A percentile compares a stretch with the other conserved stretches of the same genome.
Conservation (phyloP, 2,888 invertebrate genomes). For the Cosmorhoe ocellata region DNA sequence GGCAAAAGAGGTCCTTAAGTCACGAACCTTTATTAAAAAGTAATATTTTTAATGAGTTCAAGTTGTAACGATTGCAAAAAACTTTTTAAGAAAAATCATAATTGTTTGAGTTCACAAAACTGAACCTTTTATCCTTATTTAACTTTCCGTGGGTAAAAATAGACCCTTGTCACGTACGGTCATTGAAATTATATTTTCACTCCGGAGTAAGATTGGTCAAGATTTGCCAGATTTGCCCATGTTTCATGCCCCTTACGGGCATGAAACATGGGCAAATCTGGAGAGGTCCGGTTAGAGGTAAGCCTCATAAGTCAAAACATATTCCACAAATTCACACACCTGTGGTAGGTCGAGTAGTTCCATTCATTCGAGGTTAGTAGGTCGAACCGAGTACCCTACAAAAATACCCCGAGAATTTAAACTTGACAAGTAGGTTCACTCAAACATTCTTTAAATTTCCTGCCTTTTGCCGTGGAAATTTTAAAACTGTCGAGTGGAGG, state of each 20-base stretch:
- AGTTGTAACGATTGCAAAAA: too few relatives aligned
- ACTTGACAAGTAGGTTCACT: slow-evolving; percentile 33
- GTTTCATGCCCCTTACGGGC: too few relatives aligned
- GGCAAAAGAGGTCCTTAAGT: too few relatives aligned
- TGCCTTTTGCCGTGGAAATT: slow-evolving; percentile 16
- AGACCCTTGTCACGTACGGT: slow-evolving; percentile 5
- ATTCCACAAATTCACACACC: slow-evolving; percentile 22
- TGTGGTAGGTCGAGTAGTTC: slow-evolving; percentile 26
- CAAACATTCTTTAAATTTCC: slow-evolving; percentile 24
- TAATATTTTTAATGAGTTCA: neutral
- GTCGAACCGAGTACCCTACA: slow-evolving; percentile 42
- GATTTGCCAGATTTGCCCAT: too few relatives aligned
- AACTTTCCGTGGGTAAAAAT: neutral
- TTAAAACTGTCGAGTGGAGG: slow-evolving; percentile 20
- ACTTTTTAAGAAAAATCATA: too few relatives aligned
- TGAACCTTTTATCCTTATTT: too few relatives aligned
- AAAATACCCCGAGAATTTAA: slow-evolving; percentile 35
- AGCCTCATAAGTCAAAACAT: slow-evolving; percentile 18
- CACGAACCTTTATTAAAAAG: neutral
- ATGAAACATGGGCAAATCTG: neutral
- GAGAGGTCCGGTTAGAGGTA: neutral
- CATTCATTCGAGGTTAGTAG: slow-evolving; percentile 46
- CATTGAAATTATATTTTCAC: slow-evolving; percentile 4
- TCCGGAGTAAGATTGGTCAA: neutral
- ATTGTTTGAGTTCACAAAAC: too few relatives aligned